A percentile compares a stretch with the other conserved stretches of the same genome.
phyloP scores from a whole-genome alignment of 2,113 vertebrate species.

The Electrona antarctica region DNA sequence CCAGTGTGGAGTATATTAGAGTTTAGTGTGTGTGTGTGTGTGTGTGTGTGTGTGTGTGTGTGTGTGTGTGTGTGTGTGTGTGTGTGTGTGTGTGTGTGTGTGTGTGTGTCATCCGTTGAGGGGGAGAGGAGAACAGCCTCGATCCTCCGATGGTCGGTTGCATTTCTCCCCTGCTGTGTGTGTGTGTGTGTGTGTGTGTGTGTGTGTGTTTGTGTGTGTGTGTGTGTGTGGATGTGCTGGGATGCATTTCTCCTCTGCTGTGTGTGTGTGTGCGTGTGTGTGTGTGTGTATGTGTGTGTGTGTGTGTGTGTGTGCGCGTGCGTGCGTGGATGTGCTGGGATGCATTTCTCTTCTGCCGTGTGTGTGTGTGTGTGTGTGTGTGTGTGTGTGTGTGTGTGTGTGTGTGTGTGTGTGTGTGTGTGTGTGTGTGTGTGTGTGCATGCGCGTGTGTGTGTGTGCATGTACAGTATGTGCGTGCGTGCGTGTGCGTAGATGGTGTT shows the following conservation, averaged over 20 bases:
- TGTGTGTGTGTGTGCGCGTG: slow-evolving; percentile 21
- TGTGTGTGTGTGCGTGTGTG: background rate
- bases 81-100: background rate
- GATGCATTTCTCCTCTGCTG: no score
- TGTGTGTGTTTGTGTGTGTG: no score
- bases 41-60: no score
- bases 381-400: background rate
- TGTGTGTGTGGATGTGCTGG: no score
- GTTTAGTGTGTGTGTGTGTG: no score
- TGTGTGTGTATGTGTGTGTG: slow-evolving; percentile 8
- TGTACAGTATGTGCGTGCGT: no score
- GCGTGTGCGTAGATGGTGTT: slow-evolving; percentile 2
- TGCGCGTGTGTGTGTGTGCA: slow-evolving; percentile 27
- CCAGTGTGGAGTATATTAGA: no score
- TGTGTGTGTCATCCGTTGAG: background rate
- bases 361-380: background rate
- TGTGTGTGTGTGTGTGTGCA: background rate
- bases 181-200: no score
- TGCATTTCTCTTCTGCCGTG: no score
- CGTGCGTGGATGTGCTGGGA: background rate
- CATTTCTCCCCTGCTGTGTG: no score
- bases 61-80: background rate
- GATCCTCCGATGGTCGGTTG: no score
- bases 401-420: background rate
- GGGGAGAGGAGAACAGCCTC: no score